These are phyloP conservation scores for Orchesella flavescens DNA, from an alignment of 2,888 invertebrate species.

Conservation along the genomic window DNA sequence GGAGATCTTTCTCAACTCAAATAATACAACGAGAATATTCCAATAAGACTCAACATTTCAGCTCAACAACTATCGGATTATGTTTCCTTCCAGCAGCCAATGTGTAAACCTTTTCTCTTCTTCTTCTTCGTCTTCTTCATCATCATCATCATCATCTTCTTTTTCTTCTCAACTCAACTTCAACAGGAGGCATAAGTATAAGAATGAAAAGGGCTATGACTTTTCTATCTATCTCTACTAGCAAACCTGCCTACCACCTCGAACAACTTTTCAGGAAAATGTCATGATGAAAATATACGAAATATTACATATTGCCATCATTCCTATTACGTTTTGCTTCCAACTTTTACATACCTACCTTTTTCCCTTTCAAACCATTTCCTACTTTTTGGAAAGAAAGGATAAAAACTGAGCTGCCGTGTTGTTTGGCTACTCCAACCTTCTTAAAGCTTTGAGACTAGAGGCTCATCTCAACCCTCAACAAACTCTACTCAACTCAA, in stretches of 20 bases:
- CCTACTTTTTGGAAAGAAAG: neutral
- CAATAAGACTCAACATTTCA: neutral
- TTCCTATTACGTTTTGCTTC: slow-evolving; percentile 7
- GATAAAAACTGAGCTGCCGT: too few relatives aligned
- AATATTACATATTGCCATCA: slow-evolving; percentile 33
- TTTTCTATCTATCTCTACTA: slow-evolving; percentile 21
- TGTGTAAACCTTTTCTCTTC: slow-evolving; percentile 5
- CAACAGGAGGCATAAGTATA: neutral
- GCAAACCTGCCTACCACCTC: slow-evolving; percentile 6
- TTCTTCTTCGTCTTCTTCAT: neutral
- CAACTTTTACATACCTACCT: neutral
- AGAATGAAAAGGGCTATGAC: slow-evolving; percentile 1
- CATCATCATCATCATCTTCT: too few relatives aligned
- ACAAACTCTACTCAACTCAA: neutral
- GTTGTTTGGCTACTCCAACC: too few relatives aligned
- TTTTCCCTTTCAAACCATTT: neutral
- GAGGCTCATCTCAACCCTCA: neutral
- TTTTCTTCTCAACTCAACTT: neutral
- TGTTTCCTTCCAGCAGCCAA: neutral
- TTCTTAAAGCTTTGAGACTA: too few relatives aligned
- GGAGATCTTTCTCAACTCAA: neutral
- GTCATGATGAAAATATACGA: slow-evolving; percentile 24
- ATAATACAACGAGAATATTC: slow-evolving; percentile 18
- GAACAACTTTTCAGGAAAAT: slow-evolving; percentile 17
- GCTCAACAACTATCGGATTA: slow-evolving; percentile 31